phyloP scores from a whole-genome alignment of 2,888 invertebrate genomes.

The Alcis repandata region DNA sequence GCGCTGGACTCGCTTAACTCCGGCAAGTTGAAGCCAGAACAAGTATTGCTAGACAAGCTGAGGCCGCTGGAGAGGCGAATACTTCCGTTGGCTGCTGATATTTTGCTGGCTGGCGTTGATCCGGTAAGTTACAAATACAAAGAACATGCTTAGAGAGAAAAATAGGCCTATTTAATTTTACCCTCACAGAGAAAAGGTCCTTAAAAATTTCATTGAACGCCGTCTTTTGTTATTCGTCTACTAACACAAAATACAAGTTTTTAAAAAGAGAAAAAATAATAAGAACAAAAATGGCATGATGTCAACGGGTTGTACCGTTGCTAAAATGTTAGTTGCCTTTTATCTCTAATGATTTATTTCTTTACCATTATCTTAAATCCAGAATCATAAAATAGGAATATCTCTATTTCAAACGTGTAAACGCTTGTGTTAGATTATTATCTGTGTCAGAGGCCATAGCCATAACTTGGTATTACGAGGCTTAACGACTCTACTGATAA shows the following conservation, averaged over 20 bases:
- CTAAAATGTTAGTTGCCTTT: no score
- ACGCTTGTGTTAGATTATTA: constrained; percentile 7
- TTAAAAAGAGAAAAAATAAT: no score
- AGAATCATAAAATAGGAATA: constrained; percentile 10
- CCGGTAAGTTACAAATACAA: constrained; percentile 67
- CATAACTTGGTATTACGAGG: constrained; percentile 1
- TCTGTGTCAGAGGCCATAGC: constrained; percentile 8
- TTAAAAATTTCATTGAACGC: no score
- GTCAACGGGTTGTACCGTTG: no score
- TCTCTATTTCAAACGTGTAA: constrained; percentile 9
- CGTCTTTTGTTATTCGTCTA: no score
- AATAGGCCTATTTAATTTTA: no score
- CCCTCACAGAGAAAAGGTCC: no score
- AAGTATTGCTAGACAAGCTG: constrained; percentile 69
- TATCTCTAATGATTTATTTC: no score
- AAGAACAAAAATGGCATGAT: no score
- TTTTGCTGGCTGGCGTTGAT: constrained; percentile 76
- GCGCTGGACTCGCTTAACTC: constrained; percentile 63
- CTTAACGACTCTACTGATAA: constrained; percentile 15
- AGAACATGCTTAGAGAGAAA: no score
- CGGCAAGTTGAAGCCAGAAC: constrained; percentile 63
- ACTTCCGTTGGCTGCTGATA: constrained; percentile 73
- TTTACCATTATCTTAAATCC: neutral
- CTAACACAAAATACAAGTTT: no score
- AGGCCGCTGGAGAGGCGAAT: constrained; percentile 69